Conservation (phyloP, 2,113 vertebrate genomes). For the Orycteropus afer region DNA sequence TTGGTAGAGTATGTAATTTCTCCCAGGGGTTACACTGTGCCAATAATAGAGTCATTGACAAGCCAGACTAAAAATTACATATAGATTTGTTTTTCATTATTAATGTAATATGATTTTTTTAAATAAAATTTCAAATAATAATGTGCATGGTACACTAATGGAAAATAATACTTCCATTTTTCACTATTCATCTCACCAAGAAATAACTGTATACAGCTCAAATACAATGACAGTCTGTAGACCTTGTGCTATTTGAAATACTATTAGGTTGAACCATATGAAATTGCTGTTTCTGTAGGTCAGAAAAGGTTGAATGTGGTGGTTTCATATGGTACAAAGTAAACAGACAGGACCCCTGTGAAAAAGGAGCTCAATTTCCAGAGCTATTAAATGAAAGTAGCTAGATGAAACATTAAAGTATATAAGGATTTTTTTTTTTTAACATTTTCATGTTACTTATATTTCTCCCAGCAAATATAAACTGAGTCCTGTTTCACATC, state of each 20-base stretch:
- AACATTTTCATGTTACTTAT: constrained; percentile 44
- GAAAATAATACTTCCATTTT: background rate
- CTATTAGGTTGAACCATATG: constrained; percentile 19
- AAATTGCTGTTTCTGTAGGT: constrained; percentile 21
- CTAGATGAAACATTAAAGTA: constrained; percentile 45
- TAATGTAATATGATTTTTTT: background rate
- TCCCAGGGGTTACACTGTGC: constrained; percentile 22
- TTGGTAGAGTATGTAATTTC: background rate
- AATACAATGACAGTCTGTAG: background rate
- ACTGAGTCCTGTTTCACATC: constrained; percentile 20
- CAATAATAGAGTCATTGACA: background rate
- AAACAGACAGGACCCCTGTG: background rate
- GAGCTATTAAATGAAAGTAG: constrained; percentile 42
- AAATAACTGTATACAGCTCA: background rate
- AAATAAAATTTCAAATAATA: background rate
- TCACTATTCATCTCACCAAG: background rate
- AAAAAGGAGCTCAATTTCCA: constrained; percentile 50
- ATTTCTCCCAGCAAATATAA: constrained; percentile 66
- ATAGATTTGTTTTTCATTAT: constrained; percentile 3
- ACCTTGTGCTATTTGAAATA: constrained; percentile 21
- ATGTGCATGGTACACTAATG: background rate
- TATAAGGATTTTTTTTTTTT: constrained; percentile 42
- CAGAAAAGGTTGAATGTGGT: background rate
- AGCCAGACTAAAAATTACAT: background rate
- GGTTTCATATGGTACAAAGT: constrained; percentile 5